phyloP scores from a whole-genome alignment of 2,113 vertebrate genomes.

The Antechinus stuartii region DNA sequence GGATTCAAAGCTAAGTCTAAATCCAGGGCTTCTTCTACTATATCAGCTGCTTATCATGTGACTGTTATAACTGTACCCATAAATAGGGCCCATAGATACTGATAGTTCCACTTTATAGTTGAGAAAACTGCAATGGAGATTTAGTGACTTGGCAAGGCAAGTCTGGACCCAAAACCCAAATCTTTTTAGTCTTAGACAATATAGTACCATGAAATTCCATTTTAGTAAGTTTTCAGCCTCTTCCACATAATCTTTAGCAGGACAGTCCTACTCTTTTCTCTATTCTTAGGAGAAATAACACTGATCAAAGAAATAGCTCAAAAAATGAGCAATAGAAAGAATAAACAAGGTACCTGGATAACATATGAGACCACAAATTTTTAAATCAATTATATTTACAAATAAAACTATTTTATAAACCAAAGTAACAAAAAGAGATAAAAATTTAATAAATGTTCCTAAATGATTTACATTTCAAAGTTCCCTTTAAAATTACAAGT shows the following conservation, averaged over 20 bases:
- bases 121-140: constrained; percentile 9
- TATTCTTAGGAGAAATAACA: constrained; percentile 20
- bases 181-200: constrained; percentile 26
- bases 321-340: not conserved
- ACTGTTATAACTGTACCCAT: not conserved
- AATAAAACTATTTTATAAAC: constrained; percentile 24
- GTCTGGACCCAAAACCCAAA: constrained; percentile 30
- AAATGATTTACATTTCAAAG: constrained; percentile 29
- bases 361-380: not conserved
- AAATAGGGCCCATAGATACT: not conserved
- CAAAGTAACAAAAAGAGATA: not conserved
- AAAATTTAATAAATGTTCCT: constrained; percentile 46
- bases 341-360: constrained; percentile 16
- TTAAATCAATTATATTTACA: not conserved
- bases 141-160: constrained; percentile 29
- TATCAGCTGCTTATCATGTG: not conserved
- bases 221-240: constrained; percentile 36
- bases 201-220: constrained; percentile 19
- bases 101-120: constrained; percentile 20
- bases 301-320: not conserved
- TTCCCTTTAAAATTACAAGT: constrained; percentile 32
- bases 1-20: not conserved
- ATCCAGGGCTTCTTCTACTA: not conserved
- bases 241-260: constrained; percentile 29
- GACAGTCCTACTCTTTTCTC: constrained; percentile 28